phyloP scores from a whole-genome alignment of 2,797 vertebrate species.

The Saxicola maurus region DNA sequence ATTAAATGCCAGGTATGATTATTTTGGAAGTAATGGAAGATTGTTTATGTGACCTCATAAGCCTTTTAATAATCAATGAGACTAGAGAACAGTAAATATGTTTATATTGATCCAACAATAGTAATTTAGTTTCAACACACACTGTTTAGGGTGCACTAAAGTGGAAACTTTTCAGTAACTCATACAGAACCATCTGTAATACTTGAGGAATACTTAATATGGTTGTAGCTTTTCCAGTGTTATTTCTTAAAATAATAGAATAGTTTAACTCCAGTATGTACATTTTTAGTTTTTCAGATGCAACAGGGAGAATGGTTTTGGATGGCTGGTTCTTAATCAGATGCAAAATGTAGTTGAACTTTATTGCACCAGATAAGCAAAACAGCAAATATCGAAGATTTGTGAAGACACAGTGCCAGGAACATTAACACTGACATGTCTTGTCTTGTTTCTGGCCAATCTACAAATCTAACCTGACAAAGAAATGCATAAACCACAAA shows the following conservation, averaged over 20 bases:
- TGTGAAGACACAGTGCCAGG: background rate
- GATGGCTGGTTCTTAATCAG: background rate
- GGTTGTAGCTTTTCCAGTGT: background rate
- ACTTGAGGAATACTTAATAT: background rate
- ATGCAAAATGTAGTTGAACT: background rate
- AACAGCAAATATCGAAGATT: background rate
- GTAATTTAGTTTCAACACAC: constrained; percentile 5
- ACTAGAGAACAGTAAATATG: background rate
- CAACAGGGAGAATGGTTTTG: background rate
- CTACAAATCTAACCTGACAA: background rate
- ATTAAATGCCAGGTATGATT: background rate
- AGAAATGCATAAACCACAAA: background rate
- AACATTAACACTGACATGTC: background rate
- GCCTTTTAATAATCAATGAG: background rate
- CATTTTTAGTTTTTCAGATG: background rate
- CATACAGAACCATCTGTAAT: background rate
- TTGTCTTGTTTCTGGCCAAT: background rate
- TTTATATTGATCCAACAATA: constrained; percentile 5
- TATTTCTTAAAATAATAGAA: background rate
- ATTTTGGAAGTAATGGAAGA: constrained; percentile 10
- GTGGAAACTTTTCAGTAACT: background rate
- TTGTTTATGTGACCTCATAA: constrained; percentile 15
- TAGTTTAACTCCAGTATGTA: background rate
- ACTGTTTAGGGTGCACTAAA: background rate
- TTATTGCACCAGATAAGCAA: background rate